A percentile compares a stretch with the other conserved stretches of the same genome.
These are phyloP conservation scores for Sebastes reedi DNA, from an alignment of 2,797 vertebrate genomes.

Conservation along the genomic window DNA sequence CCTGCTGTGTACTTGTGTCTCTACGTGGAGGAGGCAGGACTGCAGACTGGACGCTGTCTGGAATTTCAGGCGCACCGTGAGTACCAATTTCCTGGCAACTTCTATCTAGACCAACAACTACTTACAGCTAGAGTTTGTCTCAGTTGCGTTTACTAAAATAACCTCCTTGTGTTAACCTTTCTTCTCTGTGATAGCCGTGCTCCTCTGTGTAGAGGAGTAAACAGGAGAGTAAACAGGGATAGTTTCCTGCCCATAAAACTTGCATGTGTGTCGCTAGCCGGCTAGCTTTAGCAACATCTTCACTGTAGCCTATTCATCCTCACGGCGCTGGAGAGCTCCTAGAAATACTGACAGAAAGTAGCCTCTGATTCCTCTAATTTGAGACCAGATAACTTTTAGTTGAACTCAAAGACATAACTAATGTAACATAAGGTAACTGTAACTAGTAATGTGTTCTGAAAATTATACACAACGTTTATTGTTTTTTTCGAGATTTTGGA, in stretches of 20 bases:
- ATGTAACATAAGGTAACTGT: not conserved
- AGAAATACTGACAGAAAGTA: not conserved
- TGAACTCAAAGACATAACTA: not conserved
- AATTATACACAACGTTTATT: not conserved
- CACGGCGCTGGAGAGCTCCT: not conserved
- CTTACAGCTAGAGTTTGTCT: not conserved
- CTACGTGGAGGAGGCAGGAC: slow-evolving; percentile 75
- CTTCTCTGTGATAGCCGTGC: not conserved
- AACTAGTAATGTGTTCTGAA: not conserved
- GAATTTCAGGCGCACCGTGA: slow-evolving; percentile 73
- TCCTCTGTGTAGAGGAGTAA: not conserved
- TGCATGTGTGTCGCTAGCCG: slow-evolving; percentile 56
- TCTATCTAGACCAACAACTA: not conserved
- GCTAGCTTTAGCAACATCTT: slow-evolving; percentile 61
- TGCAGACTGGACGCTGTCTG: slow-evolving; percentile 71
- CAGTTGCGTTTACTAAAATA: not conserved
- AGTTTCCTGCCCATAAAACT: slow-evolving; percentile 68
- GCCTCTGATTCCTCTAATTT: not conserved
- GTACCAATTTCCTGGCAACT: slow-evolving; percentile 66
- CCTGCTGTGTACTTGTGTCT: slow-evolving; percentile 68
- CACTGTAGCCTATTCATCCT: slow-evolving; percentile 44
- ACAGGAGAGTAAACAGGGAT: slow-evolving; percentile 15
- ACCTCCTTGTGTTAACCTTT: not conserved
- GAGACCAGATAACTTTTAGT: not conserved
- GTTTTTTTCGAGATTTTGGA: not conserved